phyloP scores from a whole-genome alignment of 2,888 invertebrate species.

The Frankliniella fusca region DNA sequence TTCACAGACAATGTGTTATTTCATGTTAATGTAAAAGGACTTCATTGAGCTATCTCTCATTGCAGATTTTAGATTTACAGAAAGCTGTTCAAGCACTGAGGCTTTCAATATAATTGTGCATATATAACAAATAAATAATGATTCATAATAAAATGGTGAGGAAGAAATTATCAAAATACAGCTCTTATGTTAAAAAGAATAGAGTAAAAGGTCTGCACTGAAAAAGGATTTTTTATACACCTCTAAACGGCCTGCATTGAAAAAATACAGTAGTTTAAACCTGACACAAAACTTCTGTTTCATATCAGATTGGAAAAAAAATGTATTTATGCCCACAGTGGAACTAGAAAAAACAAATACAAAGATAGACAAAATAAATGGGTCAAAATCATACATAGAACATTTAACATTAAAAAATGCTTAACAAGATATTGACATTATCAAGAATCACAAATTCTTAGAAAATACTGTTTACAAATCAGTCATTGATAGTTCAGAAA shows the following conservation, averaged over 20 bases:
- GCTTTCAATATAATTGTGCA: background rate
- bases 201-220: background rate
- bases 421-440: background rate
- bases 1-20: constrained; percentile 30
- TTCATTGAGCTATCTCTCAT: background rate
- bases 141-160: no score
- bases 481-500: background rate
- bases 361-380: constrained; percentile 9
- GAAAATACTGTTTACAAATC: constrained; percentile 15
- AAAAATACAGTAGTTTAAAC: no score
- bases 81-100: background rate
- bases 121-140: background rate
- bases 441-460: background rate
- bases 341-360: background rate
- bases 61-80: background rate
- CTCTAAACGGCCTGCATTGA: no score
- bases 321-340: background rate
- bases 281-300: no score
- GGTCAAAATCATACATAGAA: background rate
- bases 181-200: background rate
- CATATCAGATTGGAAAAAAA: background rate
- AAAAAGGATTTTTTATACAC: no score
- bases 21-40: background rate
- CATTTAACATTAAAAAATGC: no score
- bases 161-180: background rate